A percentile compares a stretch with the other conserved stretches of the same genome.
Evolutionary conservation across 1,140 invertebrate genomes (phyloP).

Genomic region (Drosophila pallidifrons): DNA sequence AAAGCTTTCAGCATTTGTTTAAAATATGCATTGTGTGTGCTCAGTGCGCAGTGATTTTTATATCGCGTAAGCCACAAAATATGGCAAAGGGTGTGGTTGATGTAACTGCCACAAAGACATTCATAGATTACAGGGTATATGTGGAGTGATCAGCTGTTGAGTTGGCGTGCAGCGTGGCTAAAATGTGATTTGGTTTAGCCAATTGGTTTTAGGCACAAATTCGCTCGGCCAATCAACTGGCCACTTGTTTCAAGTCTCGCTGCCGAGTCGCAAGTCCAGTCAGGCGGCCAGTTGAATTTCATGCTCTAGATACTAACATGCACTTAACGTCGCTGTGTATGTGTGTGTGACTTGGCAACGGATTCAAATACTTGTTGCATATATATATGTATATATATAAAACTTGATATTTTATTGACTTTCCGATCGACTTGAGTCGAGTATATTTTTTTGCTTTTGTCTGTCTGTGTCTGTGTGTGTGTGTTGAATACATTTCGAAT

Average conservation of each 20-base stretch:
- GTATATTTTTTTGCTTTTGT: constrained; percentile 5
- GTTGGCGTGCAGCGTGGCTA: constrained; percentile 34
- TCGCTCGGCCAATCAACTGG: constrained; percentile 46
- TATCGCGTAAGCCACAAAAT: background rate
- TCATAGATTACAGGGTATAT: constrained; percentile 18
- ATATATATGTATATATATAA: constrained; percentile 34
- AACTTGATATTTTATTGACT: constrained; percentile 80
- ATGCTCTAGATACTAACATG: constrained; percentile 79
- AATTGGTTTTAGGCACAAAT: constrained; percentile 55
- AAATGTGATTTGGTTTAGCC: constrained; percentile 45
- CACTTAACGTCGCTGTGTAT: constrained; percentile 47
- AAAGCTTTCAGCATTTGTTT: constrained; percentile 17
- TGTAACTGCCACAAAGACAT: background rate
- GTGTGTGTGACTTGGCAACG: constrained; percentile 42
- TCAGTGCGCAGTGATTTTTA: background rate
- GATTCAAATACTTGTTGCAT: constrained; percentile 37
- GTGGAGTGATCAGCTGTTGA: background rate
- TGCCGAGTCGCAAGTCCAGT: constrained; percentile 29
- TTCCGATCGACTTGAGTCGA: constrained; percentile 50
- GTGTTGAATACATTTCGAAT: constrained; percentile 41
- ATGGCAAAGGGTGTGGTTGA: background rate
- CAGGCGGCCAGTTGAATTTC: constrained; percentile 69
- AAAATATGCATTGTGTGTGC: constrained; percentile 9
- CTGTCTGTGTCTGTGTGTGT: too few species aligned
- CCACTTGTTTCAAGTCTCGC: constrained; percentile 53